Percentiles rank a stretch among this genome's conserved stretches.
Evolutionary conservation across 2,888 invertebrate species (phyloP).

Genomic region (Mystacides longicornis): DNA sequence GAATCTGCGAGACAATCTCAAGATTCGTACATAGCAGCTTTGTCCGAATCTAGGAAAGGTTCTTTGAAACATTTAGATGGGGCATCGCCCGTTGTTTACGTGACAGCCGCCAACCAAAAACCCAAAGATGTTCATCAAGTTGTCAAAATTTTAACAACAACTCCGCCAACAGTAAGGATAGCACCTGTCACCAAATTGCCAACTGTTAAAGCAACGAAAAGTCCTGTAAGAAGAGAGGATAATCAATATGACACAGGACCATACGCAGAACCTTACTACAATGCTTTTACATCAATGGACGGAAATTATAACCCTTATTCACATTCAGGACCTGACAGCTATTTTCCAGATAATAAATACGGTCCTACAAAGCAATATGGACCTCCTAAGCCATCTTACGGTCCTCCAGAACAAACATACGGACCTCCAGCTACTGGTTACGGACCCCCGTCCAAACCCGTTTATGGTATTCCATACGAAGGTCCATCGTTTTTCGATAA

Average conservation of each 20-base stretch:
- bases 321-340: slow-evolving; percentile 16
- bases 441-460: slow-evolving; percentile 42
- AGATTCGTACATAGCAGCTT: slow-evolving; percentile 22
- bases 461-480: slow-evolving; percentile 51
- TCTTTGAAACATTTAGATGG: slow-evolving; percentile 6
- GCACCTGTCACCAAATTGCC: background rate
- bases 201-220: background rate
- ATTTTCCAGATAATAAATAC: slow-evolving; percentile 19
- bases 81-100: slow-evolving; percentile 16
- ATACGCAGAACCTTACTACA: slow-evolving; percentile 21
- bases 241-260: slow-evolving; percentile 18
- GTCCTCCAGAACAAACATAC: slow-evolving; percentile 37
- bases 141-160: background rate
- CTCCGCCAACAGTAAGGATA: background rate
- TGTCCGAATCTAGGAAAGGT: slow-evolving; percentile 16
- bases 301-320: slow-evolving; percentile 11
- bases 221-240: slow-evolving; percentile 20
- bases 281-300: slow-evolving; percentile 11
- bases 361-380: slow-evolving; percentile 12
- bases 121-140: background rate
- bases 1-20: slow-evolving; percentile 14
- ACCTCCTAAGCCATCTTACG: slow-evolving; percentile 35
- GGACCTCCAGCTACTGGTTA: slow-evolving; percentile 40
- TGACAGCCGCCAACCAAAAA: slow-evolving; percentile 19
- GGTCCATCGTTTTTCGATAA: slow-evolving; percentile 57